Base-by-base conservation (phyloP, 1,140 invertebrate genomes). In the Manduca sexta region DNA sequence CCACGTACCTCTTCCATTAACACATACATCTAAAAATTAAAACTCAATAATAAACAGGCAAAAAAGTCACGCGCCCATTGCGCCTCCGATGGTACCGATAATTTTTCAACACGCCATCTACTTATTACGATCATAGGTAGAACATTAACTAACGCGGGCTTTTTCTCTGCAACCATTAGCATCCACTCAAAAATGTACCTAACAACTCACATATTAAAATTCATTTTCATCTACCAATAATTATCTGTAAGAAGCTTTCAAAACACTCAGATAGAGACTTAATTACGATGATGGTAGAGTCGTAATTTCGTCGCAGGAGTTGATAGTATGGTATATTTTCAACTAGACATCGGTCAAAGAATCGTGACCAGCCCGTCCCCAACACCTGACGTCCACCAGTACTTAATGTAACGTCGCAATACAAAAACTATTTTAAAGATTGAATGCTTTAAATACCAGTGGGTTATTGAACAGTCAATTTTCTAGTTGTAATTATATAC, bases 21-120 rank as follows among this genome's bases (percentile, higher is more conserved):
- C 29, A 16, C 48, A 6, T 67, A 74, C 18, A 58, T 69, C 62
- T 14, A 15, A 39, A 53, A 30, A 52, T 55, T 64, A 60, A 68
- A 69, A 76, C 74, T 64, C 59, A 76, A 76, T 78, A 79, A 54
- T 75, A 83, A 83, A 80, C 75, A 77, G 74, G 71, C 74, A 82
- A 82, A 84, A 83, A 84, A 84, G 69, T 72, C 68, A 71, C 69
- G 75, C 73, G 72, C 73, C 75, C 77, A 84, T 74, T 81, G 79
- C 74, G 78, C 77, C 81, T 85, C 77, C 78, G 82, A 85, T 83
- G 71, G 78, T 67, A 69, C 74, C 75, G 82, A 85, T 84, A 83
- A 85, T 85, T 85, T 85, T 85, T 85, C 82, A 83, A 85, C 80
- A 83, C 80, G 75, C 78, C 75, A 77, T 85, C 78, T 82, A 82